These are phyloP conservation scores for Strigamia transsilvanica DNA, from an alignment of 2,888 invertebrate species.

Conservation along the genomic window DNA sequence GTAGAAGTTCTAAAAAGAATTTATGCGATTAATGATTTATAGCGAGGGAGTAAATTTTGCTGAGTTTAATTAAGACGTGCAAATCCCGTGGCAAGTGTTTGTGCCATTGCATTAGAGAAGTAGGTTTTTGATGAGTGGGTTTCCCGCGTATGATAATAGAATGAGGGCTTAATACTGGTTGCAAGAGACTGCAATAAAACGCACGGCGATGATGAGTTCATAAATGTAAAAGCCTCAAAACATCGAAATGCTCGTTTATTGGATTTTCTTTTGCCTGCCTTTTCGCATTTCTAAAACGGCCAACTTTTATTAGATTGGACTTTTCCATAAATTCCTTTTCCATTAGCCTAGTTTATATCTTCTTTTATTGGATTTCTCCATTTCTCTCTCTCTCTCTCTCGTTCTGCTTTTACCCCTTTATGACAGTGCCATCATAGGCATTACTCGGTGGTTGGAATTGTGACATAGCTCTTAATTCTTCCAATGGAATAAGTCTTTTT, in stretches of 20 bases:
- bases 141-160: constrained; percentile 3
- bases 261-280: constrained; percentile 55
- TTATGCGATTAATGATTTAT: too few species aligned
- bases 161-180: constrained; percentile 48
- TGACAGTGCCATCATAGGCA: constrained; percentile 4
- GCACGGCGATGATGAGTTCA: constrained; percentile 51
- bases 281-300: constrained; percentile 52
- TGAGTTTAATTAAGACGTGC: constrained; percentile 5
- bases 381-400: constrained; percentile 4
- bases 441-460: constrained; percentile 14
- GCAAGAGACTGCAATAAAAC: constrained; percentile 54
- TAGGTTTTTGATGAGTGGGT: constrained; percentile 10
- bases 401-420: constrained; percentile 5
- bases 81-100: neutral
- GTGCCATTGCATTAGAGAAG: neutral
- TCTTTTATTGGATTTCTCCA: constrained; percentile 54
- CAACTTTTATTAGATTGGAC: constrained; percentile 56
- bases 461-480: constrained; percentile 6
- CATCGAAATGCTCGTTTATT: constrained; percentile 57
- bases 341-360: constrained; percentile 56
- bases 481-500: constrained; percentile 4
- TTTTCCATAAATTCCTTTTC: constrained; percentile 57
- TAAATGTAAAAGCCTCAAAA: constrained; percentile 57
- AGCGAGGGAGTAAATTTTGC: neutral
- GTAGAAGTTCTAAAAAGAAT: too few species aligned